Evolutionary conservation across 2,113 vertebrate genomes (phyloP).

Genomic region (Sprattus sprattus): DNA sequence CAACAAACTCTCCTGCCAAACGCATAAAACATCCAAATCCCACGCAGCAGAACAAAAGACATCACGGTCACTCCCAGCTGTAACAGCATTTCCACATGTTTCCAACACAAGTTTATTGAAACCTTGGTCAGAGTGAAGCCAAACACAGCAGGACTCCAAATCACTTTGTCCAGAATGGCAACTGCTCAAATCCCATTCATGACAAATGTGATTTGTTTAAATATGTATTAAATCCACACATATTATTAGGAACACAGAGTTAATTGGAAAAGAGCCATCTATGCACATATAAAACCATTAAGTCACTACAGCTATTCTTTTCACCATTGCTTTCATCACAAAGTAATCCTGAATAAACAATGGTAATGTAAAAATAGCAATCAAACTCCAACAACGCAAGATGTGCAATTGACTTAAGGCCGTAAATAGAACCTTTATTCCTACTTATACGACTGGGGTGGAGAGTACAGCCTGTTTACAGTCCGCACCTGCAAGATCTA

Average conservation of each 20-base stretch:
- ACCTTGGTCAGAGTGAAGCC: background rate
- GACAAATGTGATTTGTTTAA: background rate
- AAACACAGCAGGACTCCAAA: background rate
- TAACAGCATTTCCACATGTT: background rate
- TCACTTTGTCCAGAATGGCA: background rate
- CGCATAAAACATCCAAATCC: conserved; percentile 35
- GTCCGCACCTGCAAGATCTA: background rate
- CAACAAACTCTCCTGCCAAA: conserved; percentile 33
- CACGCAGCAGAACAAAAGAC: background rate
- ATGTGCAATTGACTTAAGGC: background rate
- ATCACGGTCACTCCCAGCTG: background rate
- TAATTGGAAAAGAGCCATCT: background rate
- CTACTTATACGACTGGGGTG: background rate
- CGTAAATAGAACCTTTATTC: background rate
- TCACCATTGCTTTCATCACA: background rate
- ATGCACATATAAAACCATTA: background rate
- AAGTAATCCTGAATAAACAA: background rate
- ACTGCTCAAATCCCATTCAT: background rate
- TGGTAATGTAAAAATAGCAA: background rate
- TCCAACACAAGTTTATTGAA: background rate
- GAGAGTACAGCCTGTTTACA: background rate
- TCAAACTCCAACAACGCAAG: background rate
- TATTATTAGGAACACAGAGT: background rate
- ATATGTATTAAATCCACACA: background rate
- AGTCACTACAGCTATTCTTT: background rate